Percentiles rank a stretch among this genome's conserved stretches.
Evolutionary conservation across 2,888 invertebrate genomes (phyloP).

Genomic region (Tetranychus piercei): DNA sequence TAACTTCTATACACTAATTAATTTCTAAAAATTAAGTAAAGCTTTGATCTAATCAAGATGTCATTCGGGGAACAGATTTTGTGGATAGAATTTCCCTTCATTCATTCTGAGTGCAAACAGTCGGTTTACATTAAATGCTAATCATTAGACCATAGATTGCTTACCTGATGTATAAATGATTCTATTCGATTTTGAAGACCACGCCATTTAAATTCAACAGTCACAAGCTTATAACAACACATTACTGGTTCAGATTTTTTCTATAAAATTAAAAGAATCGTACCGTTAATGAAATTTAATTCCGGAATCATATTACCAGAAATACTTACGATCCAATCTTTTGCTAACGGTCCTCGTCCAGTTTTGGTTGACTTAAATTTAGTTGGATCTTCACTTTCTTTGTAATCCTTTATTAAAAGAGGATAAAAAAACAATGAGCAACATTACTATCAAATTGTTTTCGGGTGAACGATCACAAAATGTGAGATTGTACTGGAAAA

Average conservation of each 20-base stretch:
- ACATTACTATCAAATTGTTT: not conserved
- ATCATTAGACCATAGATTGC: not conserved
- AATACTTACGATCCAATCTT: constrained; percentile 31
- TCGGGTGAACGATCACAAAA: no score
- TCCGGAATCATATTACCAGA: not conserved
- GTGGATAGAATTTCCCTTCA: no score
- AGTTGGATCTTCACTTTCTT: constrained; percentile 63
- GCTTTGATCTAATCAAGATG: no score
- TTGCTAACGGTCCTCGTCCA: constrained; percentile 72
- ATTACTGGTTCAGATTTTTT: constrained; percentile 52
- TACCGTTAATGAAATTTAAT: not conserved
- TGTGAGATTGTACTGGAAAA: not conserved
- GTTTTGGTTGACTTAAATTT: constrained; percentile 79
- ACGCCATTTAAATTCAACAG: constrained; percentile 96
- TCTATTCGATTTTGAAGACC: constrained; percentile 80
- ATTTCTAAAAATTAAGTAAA: no score
- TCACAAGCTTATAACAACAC: constrained; percentile 95
- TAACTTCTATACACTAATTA: no score
- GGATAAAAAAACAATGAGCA: constrained; percentile 5
- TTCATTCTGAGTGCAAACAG: no score
- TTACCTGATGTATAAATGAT: constrained; percentile 65
- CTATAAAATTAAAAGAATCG: constrained; percentile 18
- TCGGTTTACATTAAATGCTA: no score
- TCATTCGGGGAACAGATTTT: no score
- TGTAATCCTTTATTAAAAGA: constrained; percentile 58